Base-by-base conservation (phyloP, 2,888 invertebrate species). In the Aspidiotus destructor region DNA sequence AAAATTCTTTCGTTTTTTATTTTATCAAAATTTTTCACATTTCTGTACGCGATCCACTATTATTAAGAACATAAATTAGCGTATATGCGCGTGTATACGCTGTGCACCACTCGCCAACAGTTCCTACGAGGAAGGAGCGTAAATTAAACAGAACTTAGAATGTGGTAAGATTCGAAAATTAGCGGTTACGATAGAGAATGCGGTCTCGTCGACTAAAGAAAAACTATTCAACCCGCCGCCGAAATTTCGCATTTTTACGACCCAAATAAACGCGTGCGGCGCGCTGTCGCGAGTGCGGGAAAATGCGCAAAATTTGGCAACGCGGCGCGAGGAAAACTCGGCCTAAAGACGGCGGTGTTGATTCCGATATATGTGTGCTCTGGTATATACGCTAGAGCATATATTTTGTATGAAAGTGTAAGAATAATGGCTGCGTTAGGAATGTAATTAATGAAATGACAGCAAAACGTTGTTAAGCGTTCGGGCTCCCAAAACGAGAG, bases 341-440 rank as follows among this genome's bases (percentile, higher is more conserved):
- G 11, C 58, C 58, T 58, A 58, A 11, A 28, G 17, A 55, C 40
- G 16, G 41, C 28, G 13, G 48, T 17, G 52, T 40, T 57, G 57
- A 41, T 41, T 42, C 57, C 41, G 28, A 42, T 28, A 67, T 64
- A 40, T 64, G 55, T 57, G 17, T 41, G 40, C 15, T n/a, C 28
- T 41, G 40, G 42, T 52, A 44, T 52, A 44, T 55, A 48, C n/a
- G 48, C 48, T 48, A n/a, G 48, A 2, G 60, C 58, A 65, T 44
- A 48, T 53, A 54, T 52, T 67, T 58, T 67, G 58, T 67, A 67
- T 28, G 28, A 28, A 28, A 67, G 67, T 67, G 57, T 67, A 67
- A 67, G 60, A 67, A 57, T 67, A 67, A 67, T 67, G 67, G 67
- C 67, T 67, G 67, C 60, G 67, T 67, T 67, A 67, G 67, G 67